Evolutionary conservation across 1,140 invertebrate species (phyloP), one percentile per base, ranked within the genome.

Genomic region (Mya arenaria): DNA sequence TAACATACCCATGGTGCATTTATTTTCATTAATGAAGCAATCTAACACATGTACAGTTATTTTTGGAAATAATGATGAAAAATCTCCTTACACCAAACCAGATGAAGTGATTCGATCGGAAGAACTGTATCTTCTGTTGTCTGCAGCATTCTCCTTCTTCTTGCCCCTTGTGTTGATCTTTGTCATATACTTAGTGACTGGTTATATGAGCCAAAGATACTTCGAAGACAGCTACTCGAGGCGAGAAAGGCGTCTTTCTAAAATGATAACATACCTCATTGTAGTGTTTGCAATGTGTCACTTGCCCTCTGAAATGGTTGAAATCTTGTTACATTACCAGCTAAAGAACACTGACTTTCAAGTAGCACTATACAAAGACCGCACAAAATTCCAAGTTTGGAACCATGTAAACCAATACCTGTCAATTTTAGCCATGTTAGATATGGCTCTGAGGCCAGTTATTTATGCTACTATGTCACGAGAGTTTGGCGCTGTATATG

Each of bases 221-320:
- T 90, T 89, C 74, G 84, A 87, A 15, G 90, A 91, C 63, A 91
- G 90, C 71, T 90, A 90, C 71, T 88, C 89, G 1, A 41, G 44
- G 2, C 52, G 85, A 8, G 89, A 90, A 63, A 84, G 86, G 44
- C 83, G 87, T 55, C 83, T 89, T 25, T 90, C 89, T 8, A 73
- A 85, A 56, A 86, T 91, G 71, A 89, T 90, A 4, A 85, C 85
- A 0, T 63, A 77, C 3, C 72, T 91, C 13, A 85, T 91, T 19
- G 55, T 87, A 19, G 83, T 81, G 13, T 91, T 90, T 56, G 78
- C 84, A 13, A 58, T 90, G 28, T 90, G 86, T 71, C 86, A 87
- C 62, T 66, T 91, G 1, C 90, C 90, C 0, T 85, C 81, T 56
- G 86, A 90, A 60, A 83, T 86, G 17, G 62, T 87, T 1, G 69